Evolutionary conservation across 2,888 invertebrate genomes (phyloP), one percentile per base, ranked within the genome.

Genomic region (Nomada flava): DNA sequence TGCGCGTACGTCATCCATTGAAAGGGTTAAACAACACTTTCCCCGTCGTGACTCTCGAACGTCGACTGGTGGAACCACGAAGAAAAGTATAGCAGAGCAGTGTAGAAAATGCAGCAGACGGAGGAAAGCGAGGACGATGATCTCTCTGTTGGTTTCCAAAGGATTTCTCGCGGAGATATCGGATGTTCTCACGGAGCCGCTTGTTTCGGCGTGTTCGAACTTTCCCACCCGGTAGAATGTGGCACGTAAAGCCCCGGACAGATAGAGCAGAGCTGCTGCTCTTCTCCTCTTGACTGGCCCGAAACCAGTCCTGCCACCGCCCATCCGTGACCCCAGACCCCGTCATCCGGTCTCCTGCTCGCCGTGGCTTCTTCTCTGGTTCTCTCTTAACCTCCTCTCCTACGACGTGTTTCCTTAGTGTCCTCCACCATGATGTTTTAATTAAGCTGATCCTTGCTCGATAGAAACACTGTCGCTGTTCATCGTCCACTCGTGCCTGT

Each of bases 321-420:
- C 92, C 92, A 92, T 92, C 92, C 92, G 89, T 92, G 92, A 92
- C 92, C 92, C 91, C 91, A 87, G 92, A 92, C 92, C 92, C 88
- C 92, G 90, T 92, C 92, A 91, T 92, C 92, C 92, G 92, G 92
- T 91, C 91, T 89, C 82, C 82, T 86, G 86, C 86, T 86, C 88
- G 86, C 77, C 74, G 81, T 81, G 64, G 72, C 76, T 80, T 60
- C 53, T 47, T 69, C 69, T 47, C n/a, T 26, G 44, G n/a, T 53
- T 42, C 63, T 47, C 44, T 23, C 11, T 10, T 20, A 23, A 57
- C 73, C 74, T 76, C 78, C 82, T 84, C 67, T 71, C 75, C 68
- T 64, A 67, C 74, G 13, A 79, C 76, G 42, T 23, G 36, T 42
- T 59, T 60, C 57, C 62, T 65, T 13, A 10, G 59, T 44, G 29